Evolutionary conservation across 2,113 vertebrate genomes (phyloP).

Genomic region (Lontra canadensis): DNA sequence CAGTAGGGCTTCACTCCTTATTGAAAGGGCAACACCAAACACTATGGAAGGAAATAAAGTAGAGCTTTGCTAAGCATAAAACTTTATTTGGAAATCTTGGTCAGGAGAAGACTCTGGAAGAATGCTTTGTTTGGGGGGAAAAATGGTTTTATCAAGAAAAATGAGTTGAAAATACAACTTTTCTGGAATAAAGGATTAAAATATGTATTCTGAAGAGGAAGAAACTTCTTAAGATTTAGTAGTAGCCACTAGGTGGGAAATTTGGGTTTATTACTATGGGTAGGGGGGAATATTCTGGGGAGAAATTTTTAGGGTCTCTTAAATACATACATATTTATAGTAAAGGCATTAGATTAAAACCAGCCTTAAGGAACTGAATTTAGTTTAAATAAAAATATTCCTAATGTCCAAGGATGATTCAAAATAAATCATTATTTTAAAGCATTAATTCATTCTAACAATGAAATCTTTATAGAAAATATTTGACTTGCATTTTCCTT

Average conservation of each 20-base stretch:
- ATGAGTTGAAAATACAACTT: background rate
- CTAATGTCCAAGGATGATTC: background rate
- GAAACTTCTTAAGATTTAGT: background rate
- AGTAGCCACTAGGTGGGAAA: background rate
- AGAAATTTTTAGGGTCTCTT: background rate
- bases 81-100: background rate
- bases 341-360: background rate
- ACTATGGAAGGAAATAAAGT: background rate
- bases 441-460: background rate
- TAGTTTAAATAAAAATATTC: background rate
- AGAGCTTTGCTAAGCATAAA: background rate
- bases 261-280: background rate
- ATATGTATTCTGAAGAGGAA: background rate
- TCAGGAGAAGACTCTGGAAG: background rate
- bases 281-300: background rate
- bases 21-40: background rate
- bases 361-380: background rate
- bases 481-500: background rate
- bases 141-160: background rate
- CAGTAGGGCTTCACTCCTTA: accelerated
- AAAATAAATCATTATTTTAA: background rate
- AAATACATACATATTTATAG: background rate
- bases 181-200: background rate
- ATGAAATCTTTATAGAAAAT: background rate
- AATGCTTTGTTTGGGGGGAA: background rate